Conservation (phyloP, 1,140 invertebrate species). For the Rhagoletis pomonella region DNA sequence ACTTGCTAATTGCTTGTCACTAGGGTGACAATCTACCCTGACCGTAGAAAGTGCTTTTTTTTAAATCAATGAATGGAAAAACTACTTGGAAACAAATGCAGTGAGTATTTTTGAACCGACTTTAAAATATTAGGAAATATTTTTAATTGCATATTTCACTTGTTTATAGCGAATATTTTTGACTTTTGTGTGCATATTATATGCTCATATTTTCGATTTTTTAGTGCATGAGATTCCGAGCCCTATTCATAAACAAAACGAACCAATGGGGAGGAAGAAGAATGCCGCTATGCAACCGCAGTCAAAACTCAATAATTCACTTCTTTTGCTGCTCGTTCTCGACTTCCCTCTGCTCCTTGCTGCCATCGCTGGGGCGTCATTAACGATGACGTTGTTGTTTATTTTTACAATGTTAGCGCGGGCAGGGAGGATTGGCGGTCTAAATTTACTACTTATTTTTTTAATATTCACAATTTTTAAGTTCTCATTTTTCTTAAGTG, state of each 20-base stretch:
- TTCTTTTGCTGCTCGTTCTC: not conserved
- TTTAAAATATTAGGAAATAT: no score
- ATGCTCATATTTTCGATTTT: no score
- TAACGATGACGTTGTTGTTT: constrained; percentile 23
- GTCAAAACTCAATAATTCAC: constrained; percentile 20
- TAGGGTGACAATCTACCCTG: no score
- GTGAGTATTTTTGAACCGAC: no score
- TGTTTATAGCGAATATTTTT: no score
- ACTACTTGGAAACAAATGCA: no score
- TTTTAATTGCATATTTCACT: no score
- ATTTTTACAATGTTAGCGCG: not conserved
- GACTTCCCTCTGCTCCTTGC: not conserved
- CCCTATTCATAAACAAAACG: not conserved
- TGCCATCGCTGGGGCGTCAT: not conserved
- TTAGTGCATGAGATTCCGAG: no score
- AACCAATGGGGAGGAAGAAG: not conserved
- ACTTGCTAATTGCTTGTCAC: no score
- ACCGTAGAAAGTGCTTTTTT: no score
- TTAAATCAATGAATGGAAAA: no score
- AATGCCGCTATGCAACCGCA: not conserved
- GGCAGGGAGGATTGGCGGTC: not conserved
- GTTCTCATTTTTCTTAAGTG: constrained; percentile 34
- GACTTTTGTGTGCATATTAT: no score
- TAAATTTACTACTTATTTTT: constrained; percentile 36
- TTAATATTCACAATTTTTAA: constrained; percentile 40